Base-by-base conservation (phyloP, 2,113 vertebrate species). In the Rhipidura dahli region DNA sequence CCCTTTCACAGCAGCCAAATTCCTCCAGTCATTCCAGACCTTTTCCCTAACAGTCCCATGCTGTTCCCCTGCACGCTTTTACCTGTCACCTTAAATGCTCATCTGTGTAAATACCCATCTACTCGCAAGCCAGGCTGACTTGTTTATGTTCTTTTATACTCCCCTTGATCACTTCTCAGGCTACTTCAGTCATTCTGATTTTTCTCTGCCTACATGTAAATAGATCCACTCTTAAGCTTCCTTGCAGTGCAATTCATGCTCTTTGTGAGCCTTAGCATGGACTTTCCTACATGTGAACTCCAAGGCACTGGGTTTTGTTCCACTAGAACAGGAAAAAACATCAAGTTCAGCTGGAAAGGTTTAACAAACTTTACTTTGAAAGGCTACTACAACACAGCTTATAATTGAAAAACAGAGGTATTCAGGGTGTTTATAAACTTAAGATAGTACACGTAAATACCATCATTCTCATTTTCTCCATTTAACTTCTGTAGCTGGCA, bases 291-390 rank as follows among this genome's bases (percentile, higher is more conserved):
- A 26, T 2, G 4, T 49, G 60, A 90, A 64, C 71, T 81, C 51
- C 71, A 77, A 83, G 64, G 27, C 79, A 76, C 50, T 65, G 37
- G 11, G 21, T 20, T 94, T 89, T 76, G 66, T 87, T 90, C 61
- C n/a, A 47, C 42, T 83, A 73, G 39, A 90, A 76, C 54, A 82
- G 87, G 81, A 83, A 90, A 90, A 94, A 81, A 49, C 60, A 86
- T 83, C 15, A 73, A 77, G 75, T 80, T 77, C 47, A 88, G 31
- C 3, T 81, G 40, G 40, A 92, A 91, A 95, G 28, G 26, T 84
- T 78, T 93, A 83, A 80, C 85, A 73, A 80, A 54, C 24, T 83
- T 90, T 79, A 61, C 50, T 83, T 87, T 85, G 92, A 90, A 86
- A 93, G 47, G 30, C 81, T 78, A 90, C 66, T 66, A 78, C 59